Percentiles rank a stretch among this genome's conserved stretches.
These are phyloP conservation scores for Odontocolon sp. DNA, from an alignment of 2,888 invertebrate genomes.

Conservation along the genomic window DNA sequence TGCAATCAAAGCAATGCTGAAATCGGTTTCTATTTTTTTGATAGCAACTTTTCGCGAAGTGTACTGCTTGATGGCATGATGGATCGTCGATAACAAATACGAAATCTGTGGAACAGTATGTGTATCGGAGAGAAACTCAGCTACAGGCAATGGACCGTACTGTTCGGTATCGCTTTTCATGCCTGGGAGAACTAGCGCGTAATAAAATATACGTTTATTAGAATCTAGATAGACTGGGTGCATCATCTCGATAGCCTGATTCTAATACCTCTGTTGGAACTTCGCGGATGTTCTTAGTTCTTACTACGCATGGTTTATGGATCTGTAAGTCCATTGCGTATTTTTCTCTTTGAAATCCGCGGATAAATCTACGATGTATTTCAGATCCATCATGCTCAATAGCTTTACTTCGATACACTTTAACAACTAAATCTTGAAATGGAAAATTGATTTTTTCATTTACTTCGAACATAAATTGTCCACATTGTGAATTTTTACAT, in stretches of 20 bases:
- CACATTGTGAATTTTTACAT: conserved; percentile 14
- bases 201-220: conserved; percentile 1
- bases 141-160: conserved; percentile 28
- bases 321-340: neutral
- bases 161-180: neutral
- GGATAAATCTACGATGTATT: conserved; percentile 29
- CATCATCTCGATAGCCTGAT: conserved; percentile 14
- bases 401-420: conserved; percentile 3
- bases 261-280: neutral
- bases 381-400: conserved; percentile 8
- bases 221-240: neutral
- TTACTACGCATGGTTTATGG: neutral
- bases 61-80: neutral
- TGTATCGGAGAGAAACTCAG: conserved; percentile 12
- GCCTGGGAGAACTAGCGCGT: conserved; percentile 3
- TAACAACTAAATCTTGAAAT: neutral
- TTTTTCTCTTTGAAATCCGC: neutral
- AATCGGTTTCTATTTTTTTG: conserved; percentile 6
- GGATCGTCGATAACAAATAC: neutral
- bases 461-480: neutral
- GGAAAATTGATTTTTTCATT: neutral
- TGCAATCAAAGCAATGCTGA: neutral
- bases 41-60: neutral
- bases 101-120: conserved; percentile 20
- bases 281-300: neutral